Base-by-base conservation (phyloP, 1,140 invertebrate species). In the Drosophila mojavensis region DNA sequence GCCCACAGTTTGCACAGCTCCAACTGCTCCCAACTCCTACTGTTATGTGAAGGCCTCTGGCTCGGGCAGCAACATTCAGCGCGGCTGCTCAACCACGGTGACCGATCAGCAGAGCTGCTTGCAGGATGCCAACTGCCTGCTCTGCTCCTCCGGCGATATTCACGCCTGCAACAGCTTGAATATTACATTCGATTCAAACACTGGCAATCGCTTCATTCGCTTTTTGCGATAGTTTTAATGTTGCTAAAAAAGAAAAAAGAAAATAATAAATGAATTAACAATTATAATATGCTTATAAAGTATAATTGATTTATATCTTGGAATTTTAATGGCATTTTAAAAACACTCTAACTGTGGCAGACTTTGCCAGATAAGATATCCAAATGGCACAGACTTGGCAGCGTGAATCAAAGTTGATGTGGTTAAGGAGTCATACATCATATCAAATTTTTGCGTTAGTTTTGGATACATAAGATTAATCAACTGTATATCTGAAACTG, bases 21-120 rank as follows among this genome's bases (percentile, higher is more conserved):
- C 90, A 7, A 79, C 90, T 7, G 78, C 90, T 4, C 43, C 76
- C 20, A 91, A 91, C 45, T 91, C 90, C 0, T 91, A 91, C 58
- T 91, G 90, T 47, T 91, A 78, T 66, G 86, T 80, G 7, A 85
- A 86, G 47, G 65, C 77, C 10, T 67, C 79, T 2, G 68, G 45
- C 1, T 48, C 61, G 15, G 43, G 20, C 28, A 62, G 71, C n/a
- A 80, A 51, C 10, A 61, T 70, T n/a, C 45, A 65, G 9, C 82
- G 90, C 6, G 90, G 90, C 5, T 91, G 90, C 60, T 56, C 90
- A 33, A 90, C 81, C 36, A 91, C 74, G 24, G 56, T 89, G 15
- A 50, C 50, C 10, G 81, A 89, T 53, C 90, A 91, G 69, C 47
- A 72, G 30, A 75, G 50, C 30, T 91, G 90, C 30, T 78, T 83